A percentile compares a stretch with the other conserved stretches of the same genome.
These are phyloP conservation scores for Sphaerophoria taeniata DNA, from an alignment of 2,888 invertebrate genomes.

Conservation along the genomic window DNA sequence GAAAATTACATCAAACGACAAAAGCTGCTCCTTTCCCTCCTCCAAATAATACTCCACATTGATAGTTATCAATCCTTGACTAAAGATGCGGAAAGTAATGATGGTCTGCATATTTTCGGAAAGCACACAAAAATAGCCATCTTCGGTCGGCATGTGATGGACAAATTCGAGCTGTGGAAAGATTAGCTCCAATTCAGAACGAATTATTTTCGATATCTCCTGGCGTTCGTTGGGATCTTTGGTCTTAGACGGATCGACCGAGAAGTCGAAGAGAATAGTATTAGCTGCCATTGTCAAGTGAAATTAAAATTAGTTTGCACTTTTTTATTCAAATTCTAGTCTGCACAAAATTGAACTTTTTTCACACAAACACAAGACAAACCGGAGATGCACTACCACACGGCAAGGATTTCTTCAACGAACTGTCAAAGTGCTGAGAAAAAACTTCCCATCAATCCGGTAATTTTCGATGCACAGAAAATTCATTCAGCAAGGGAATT, in stretches of 20 bases:
- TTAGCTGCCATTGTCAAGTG: conserved; percentile 88
- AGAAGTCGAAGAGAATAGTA: conserved; percentile 91
- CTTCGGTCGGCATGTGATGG: conserved; percentile 87
- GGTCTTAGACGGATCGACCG: conserved; percentile 88
- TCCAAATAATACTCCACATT: conserved; percentile 93
- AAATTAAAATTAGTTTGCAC: conserved; percentile 44
- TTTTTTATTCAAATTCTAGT: background rate
- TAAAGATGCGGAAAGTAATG: conserved; percentile 89
- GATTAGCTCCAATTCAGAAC: conserved; percentile 88
- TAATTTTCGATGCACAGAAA: background rate
- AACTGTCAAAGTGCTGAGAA: conserved; percentile 57
- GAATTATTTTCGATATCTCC: conserved; percentile 87
- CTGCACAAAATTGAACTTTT: conserved; percentile 3
- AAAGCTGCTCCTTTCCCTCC: conserved; percentile 88
- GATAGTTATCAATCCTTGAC: conserved; percentile 90
- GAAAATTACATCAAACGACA: conserved; percentile 89
- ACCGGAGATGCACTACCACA: background rate
- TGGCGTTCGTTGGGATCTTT: conserved; percentile 87
- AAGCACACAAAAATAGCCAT: conserved; percentile 88
- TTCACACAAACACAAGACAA: conserved; percentile 32
- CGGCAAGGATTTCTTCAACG: conserved; percentile 29
- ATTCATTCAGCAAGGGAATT: background rate
- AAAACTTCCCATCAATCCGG: conserved; percentile 12
- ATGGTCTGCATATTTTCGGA: conserved; percentile 88
- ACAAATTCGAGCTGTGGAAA: conserved; percentile 88